Evolutionary conservation across 2,797 vertebrate genomes (phyloP), one percentile per base, ranked within the genome.

Genomic region (Enteromius treurensis): DNA sequence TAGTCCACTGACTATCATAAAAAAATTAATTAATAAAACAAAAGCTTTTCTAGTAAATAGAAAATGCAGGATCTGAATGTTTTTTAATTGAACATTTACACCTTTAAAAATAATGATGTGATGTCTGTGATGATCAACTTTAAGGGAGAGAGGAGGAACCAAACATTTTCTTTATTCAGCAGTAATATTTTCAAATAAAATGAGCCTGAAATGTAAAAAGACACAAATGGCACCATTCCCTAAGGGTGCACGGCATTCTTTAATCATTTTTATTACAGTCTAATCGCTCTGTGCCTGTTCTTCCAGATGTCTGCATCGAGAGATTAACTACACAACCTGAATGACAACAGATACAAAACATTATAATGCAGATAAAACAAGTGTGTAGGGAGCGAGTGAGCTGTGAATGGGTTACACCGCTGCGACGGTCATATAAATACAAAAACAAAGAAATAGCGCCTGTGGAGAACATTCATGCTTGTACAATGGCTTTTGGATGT

Each of bases 241-340:
- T 19, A 21, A 67, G 64, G 4, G 37, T 11, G 9, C 19, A 19
- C 17, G 8, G 32, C 64, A 37, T 67, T 34, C 32, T 67, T 67
- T 67, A 67, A 37, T 75, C 5, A 55, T 55, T 37, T 37, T 34
- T 53, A 21, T 58, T 29, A n/a, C 58, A 68, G 77, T 17, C 42
- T 65, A 67, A 67, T 37, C 29, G 13, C 62, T 60, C 17, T 60
- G 37, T 34, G 32, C 23, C 17, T 47, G 79, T 81, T 62, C 13
- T 26, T 73, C 79, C 79, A 64, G 69, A 73, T 64, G 55, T 73
- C 69, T 53, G 60, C 51, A 67, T 45, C 4, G 53, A 73, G 53
- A 74, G 71, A 82, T 82, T 76, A 82, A 67, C 62, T 19, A 29
- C 21, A 82, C 71, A 67, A 5, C 42, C 70, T 47, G 26, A 79